A percentile compares a stretch with the other conserved stretches of the same genome.
These are phyloP conservation scores for Mnemiopsis leidyi DNA, from an alignment of 37 sponge, comb jelly and placozoan species.

Conservation along the genomic window DNA sequence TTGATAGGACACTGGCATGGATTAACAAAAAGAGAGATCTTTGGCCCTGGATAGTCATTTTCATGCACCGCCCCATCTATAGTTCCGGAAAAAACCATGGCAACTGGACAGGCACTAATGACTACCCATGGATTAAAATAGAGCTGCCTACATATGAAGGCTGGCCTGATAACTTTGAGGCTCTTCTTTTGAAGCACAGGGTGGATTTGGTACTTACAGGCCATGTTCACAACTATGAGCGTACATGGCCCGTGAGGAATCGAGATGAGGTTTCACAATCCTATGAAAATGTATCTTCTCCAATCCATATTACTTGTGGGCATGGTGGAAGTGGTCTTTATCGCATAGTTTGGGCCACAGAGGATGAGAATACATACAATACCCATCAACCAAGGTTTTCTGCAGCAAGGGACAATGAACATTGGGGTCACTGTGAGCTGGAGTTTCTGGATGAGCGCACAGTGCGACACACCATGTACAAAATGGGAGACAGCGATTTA, in stretches of 20 bases:
- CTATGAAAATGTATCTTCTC: neutral
- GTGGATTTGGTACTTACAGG: slow-evolving; percentile 22
- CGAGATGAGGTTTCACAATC: neutral
- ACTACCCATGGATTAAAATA: neutral
- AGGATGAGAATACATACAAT: too few species aligned
- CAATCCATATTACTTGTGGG: slow-evolving; percentile 20
- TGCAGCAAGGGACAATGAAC: neutral
- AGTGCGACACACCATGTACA: neutral
- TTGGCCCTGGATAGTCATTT: slow-evolving; percentile 60
- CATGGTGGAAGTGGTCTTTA: slow-evolving; percentile 9
- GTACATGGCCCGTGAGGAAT: slow-evolving; percentile 36
- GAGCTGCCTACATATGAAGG: neutral
- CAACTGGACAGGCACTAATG: slow-evolving; percentile 19
- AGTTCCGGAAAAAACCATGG: slow-evolving; percentile 33
- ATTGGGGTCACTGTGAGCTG: slow-evolving; percentile 1
- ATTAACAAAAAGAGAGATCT: neutral
- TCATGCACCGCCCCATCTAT: slow-evolving; percentile 65
- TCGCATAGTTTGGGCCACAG: neutral
- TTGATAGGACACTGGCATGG: neutral
- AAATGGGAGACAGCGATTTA: neutral
- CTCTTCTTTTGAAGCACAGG: neutral
- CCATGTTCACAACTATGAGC: slow-evolving; percentile 35
- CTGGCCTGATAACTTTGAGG: neutral
- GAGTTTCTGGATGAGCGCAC: neutral
- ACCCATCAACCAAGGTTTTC: too few species aligned